Conservation (phyloP, 2,888 invertebrate species). For the Pristionchus arcanus region DNA sequence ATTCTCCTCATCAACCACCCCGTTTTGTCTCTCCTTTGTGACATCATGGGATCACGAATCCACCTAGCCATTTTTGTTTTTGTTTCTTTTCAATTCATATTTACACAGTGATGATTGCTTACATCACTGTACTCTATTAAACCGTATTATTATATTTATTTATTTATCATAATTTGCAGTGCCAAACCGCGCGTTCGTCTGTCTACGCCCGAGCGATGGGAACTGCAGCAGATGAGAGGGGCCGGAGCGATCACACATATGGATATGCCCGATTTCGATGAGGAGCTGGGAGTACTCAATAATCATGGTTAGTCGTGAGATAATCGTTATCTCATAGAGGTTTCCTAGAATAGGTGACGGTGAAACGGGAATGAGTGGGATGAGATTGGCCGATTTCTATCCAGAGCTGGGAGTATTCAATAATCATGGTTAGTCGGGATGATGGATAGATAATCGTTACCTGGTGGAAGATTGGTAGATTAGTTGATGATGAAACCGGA, state of each 20-base stretch:
- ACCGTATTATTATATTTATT: no score
- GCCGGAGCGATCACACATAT: conserved; percentile 87
- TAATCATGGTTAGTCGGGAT: no score
- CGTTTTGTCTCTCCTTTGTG: not conserved
- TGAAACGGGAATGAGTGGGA: not conserved
- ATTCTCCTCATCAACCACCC: no score
- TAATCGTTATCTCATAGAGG: not conserved
- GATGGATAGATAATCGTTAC: no score
- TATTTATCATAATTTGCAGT: not conserved
- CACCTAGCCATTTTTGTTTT: not conserved
- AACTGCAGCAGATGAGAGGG: conserved; percentile 95
- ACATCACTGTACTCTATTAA: not conserved
- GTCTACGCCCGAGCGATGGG: conserved; percentile 96
- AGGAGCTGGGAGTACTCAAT: conserved; percentile 90
- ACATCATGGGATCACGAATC: not conserved
- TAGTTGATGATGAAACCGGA: no score
- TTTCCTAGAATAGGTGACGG: not conserved
- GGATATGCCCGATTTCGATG: conserved; percentile 97
- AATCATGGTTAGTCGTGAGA: conserved; percentile 70
- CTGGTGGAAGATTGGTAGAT: no score
- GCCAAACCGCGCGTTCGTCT: conserved; percentile 84
- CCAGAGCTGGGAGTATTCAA: no score
- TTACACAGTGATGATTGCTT: not conserved
- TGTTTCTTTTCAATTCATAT: no score
- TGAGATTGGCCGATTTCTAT: not conserved